A percentile compares a stretch with the other conserved stretches of the same genome.
These are phyloP conservation scores for Belgica antarctica DNA, from an alignment of 2,888 invertebrate genomes.

Conservation along the genomic window DNA sequence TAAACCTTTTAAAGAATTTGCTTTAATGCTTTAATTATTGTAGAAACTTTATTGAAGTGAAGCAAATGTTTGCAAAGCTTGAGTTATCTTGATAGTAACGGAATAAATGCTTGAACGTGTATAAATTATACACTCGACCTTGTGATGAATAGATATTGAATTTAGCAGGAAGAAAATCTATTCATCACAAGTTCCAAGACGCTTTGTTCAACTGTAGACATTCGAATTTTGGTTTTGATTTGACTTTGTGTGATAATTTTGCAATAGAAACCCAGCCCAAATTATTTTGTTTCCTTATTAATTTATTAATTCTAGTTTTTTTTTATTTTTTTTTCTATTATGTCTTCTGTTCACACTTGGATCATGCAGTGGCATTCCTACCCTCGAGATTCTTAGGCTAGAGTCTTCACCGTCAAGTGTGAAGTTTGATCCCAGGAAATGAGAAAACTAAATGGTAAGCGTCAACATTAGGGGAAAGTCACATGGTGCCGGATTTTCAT, in stretches of 20 bases:
- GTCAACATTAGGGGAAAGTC: too few species aligned
- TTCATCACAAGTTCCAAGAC: not conserved
- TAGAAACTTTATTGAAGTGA: not conserved
- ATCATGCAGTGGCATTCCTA: not conserved
- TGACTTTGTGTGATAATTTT: too few species aligned
- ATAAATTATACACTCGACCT: not conserved
- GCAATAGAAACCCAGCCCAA: too few species aligned
- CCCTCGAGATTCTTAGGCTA: not conserved
- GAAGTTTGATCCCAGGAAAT: not conserved
- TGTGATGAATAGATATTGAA: not conserved
- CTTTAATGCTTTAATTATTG: too few species aligned
- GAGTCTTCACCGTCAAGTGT: not conserved
- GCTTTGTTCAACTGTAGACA: not conserved
- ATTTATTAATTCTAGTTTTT: not conserved
- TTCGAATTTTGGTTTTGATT: not conserved
- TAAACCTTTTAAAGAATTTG: too few species aligned
- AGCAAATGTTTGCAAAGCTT: not conserved
- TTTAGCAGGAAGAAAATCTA: not conserved
- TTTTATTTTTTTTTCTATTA: not conserved
- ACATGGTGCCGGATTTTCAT: not conserved
- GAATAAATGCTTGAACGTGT: too few species aligned
- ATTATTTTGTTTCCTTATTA: not conserved
- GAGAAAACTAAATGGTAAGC: constrained; percentile 5
- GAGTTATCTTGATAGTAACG: too few species aligned
- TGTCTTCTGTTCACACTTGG: not conserved